Percentiles rank a stretch among this genome's conserved stretches.
These are phyloP conservation scores for Aphelenchoides avenae DNA, from an alignment of 1,140 invertebrate species.

Conservation along the genomic window DNA sequence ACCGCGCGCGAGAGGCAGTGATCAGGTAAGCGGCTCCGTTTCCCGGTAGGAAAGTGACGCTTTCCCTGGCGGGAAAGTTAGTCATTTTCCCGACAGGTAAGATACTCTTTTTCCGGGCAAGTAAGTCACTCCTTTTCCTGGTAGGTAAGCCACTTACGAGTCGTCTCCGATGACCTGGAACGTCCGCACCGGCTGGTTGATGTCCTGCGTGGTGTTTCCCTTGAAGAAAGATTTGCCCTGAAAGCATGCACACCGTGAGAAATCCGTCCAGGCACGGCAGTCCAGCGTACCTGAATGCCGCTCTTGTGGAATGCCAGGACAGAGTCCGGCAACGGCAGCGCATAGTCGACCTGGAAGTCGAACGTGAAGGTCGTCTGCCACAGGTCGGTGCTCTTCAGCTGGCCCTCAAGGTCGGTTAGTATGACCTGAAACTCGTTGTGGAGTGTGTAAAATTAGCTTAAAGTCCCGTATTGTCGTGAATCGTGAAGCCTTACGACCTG, in stretches of 20 bases:
- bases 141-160: conserved; percentile 32
- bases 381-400: conserved; percentile 38
- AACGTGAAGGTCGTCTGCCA: conserved; percentile 42
- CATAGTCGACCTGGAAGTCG: conserved; percentile 37
- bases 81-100: no score
- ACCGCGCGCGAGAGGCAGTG: no score
- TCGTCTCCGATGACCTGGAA: conserved; percentile 38
- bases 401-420: conserved; percentile 37
- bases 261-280: background rate
- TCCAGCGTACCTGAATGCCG: conserved; percentile 21
- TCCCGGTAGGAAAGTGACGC: no score
- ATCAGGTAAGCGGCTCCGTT: no score
- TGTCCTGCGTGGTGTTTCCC: conserved; percentile 40
- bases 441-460: no score
- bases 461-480: no score
- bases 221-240: conserved; percentile 42
- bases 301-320: conserved; percentile 45
- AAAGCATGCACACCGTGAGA: background rate
- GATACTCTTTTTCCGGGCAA: no score
- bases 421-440: conserved; percentile 45
- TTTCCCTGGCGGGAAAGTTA: no score
- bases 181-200: conserved; percentile 32
- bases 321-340: conserved; percentile 38
- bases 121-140: background rate
- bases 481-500: no score